These are phyloP conservation scores for Crocallis elinguaria DNA, from an alignment of 2,888 invertebrate species.

Conservation along the genomic window DNA sequence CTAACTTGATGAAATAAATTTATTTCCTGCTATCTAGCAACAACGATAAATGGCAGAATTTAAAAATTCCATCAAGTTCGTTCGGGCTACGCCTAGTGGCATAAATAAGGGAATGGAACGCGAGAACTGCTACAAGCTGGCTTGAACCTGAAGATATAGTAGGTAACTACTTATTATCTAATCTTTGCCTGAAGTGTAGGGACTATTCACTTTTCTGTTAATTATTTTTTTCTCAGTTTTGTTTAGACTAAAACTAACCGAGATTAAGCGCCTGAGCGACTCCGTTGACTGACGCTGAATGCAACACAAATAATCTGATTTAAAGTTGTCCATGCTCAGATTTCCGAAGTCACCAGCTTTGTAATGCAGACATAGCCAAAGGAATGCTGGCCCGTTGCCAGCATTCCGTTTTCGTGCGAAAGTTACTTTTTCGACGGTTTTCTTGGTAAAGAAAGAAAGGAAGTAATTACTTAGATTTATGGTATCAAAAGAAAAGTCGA, in stretches of 20 bases:
- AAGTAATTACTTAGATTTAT: constrained; percentile 81
- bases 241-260: constrained; percentile 18
- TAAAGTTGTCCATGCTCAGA: constrained; percentile 24
- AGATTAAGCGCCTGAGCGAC: constrained; percentile 13
- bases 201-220: constrained; percentile 3
- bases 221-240: constrained; percentile 6
- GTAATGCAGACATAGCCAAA: constrained; percentile 57
- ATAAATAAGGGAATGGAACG: too few relatives aligned
- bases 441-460: constrained; percentile 65
- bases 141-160: too few relatives aligned
- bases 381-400: constrained; percentile 66
- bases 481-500: constrained; percentile 57
- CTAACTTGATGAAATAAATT: too few relatives aligned
- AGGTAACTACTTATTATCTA: too few relatives aligned
- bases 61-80: too few relatives aligned
- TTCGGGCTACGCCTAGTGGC: too few relatives aligned
- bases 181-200: neutral
- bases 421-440: constrained; percentile 61
- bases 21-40: too few relatives aligned
- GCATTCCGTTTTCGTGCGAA: constrained; percentile 63
- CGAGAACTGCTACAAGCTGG: too few relatives aligned
- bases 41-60: too few relatives aligned
- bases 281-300: constrained; percentile 23
- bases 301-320: constrained; percentile 32
- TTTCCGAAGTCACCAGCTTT: constrained; percentile 39